phyloP scores from a whole-genome alignment of 2,888 invertebrate species.

The Cantharis flavilabris region DNA sequence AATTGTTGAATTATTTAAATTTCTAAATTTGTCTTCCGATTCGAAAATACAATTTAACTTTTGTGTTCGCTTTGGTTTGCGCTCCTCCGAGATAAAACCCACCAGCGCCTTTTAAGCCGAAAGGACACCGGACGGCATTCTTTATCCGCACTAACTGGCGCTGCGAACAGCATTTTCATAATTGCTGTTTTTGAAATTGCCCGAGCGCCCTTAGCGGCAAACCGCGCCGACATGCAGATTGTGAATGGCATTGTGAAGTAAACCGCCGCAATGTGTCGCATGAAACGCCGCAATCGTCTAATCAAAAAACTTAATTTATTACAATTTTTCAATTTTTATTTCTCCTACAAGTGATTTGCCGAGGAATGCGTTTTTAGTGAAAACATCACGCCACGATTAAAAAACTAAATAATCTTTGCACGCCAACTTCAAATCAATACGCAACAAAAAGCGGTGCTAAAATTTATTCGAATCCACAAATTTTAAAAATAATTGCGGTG shows the following conservation, averaged over 20 bases:
- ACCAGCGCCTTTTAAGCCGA: background rate
- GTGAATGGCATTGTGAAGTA: background rate
- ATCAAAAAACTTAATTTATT: background rate
- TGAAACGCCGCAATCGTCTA: background rate
- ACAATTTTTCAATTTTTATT: background rate
- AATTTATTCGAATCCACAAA: background rate
- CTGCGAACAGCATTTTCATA: no score
- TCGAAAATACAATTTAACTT: background rate
- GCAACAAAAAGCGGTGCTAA: background rate
- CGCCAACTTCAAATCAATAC: constrained; percentile 19
- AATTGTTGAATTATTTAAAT: constrained; percentile 3
- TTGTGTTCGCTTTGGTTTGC: background rate
- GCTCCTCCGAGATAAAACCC: background rate
- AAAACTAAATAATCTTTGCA: constrained; percentile 7
- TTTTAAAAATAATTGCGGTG: background rate
- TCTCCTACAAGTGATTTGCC: background rate
- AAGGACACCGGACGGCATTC: no score
- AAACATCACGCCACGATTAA: constrained; percentile 5
- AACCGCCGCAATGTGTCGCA: background rate
- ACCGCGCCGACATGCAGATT: background rate
- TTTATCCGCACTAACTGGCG: no score
- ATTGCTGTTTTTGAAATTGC: no score
- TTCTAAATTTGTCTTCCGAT: background rate
- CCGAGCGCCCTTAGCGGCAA: background rate
- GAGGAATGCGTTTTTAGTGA: background rate